Conservation (phyloP, 2,888 invertebrate genomes). For the Beris chalybata region DNA sequence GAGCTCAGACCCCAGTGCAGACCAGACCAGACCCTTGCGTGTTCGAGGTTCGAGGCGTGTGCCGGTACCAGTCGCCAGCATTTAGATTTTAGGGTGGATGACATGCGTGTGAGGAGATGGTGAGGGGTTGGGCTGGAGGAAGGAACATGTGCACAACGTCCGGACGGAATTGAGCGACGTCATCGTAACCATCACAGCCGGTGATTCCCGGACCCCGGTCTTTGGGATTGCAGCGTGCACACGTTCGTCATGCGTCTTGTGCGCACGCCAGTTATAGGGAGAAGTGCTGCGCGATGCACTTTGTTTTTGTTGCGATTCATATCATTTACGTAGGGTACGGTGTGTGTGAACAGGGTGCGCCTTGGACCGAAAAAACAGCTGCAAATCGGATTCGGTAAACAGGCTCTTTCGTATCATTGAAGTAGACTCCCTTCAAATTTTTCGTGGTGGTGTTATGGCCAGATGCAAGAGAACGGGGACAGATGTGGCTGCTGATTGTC, state of each 20-base stretch:
- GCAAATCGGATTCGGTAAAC: conserved; percentile 4
- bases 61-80: conserved; percentile 18
- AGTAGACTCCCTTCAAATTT: background rate
- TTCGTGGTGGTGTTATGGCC: background rate
- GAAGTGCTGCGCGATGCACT: background rate
- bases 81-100: conserved; percentile 15
- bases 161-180: conserved; percentile 24
- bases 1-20: no score
- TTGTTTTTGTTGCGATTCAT: conserved; percentile 4
- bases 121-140: conserved; percentile 12
- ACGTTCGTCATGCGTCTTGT: conserved; percentile 27
- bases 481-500: no score
- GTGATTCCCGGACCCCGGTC: background rate
- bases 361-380: conserved; percentile 13
- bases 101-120: conserved; percentile 14
- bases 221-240: conserved; percentile 2
- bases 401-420: background rate
- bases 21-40: conserved; percentile 16
- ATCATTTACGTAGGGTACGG: background rate
- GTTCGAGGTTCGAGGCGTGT: conserved; percentile 4
- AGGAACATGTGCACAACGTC: conserved; percentile 25
- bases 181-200: conserved; percentile 3
- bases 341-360: conserved; percentile 10
- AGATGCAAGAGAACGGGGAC: conserved; percentile 12
- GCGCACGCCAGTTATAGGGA: conserved; percentile 21